Conservation (phyloP, 1,140 invertebrate species). For the Patella vulgata region DNA sequence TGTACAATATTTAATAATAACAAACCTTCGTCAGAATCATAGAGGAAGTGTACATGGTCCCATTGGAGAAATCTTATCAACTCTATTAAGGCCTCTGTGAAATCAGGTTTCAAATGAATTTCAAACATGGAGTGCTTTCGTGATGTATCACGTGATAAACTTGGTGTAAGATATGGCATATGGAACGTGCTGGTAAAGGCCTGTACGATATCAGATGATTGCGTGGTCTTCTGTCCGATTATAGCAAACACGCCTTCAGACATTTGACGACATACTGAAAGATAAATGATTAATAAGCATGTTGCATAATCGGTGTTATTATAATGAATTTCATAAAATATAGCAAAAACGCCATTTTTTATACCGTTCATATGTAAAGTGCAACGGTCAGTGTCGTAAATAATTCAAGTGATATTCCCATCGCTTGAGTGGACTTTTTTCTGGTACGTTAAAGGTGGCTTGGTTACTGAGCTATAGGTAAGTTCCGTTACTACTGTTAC, state of each 20-base stretch:
- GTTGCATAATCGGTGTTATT: slow-evolving; percentile 13
- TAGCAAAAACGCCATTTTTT: slow-evolving; percentile 18
- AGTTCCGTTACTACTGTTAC: slow-evolving; percentile 7
- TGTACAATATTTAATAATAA: too few species aligned
- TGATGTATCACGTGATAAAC: slow-evolving; percentile 19
- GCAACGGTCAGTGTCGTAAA: slow-evolving; percentile 22
- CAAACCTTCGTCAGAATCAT: slow-evolving; percentile 95
- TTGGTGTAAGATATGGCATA: slow-evolving; percentile 86
- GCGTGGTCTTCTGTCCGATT: slow-evolving; percentile 88
- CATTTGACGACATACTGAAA: slow-evolving; percentile 92
- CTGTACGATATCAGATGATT: slow-evolving; percentile 92
- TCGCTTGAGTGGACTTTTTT: too few species aligned
- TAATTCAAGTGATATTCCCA: slow-evolving; percentile 19
- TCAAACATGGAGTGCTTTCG: slow-evolving; percentile 30
- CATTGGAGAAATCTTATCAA: slow-evolving; percentile 90
- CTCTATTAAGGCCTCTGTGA: slow-evolving; percentile 91
- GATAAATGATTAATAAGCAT: slow-evolving; percentile 1
- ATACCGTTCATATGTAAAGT: slow-evolving; percentile 11
- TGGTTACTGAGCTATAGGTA: too few species aligned
- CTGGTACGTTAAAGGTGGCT: too few species aligned
- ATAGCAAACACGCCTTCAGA: slow-evolving; percentile 89
- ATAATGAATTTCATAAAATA: slow-evolving; percentile 11
- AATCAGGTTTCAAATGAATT: slow-evolving; percentile 84
- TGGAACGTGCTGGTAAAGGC: slow-evolving; percentile 95
- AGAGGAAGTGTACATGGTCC: slow-evolving; percentile 93